A percentile compares a stretch with the other conserved stretches of the same genome.
Conservation (phyloP, 2,888 invertebrate genomes). For the Trissonchulus sp. region DNA sequence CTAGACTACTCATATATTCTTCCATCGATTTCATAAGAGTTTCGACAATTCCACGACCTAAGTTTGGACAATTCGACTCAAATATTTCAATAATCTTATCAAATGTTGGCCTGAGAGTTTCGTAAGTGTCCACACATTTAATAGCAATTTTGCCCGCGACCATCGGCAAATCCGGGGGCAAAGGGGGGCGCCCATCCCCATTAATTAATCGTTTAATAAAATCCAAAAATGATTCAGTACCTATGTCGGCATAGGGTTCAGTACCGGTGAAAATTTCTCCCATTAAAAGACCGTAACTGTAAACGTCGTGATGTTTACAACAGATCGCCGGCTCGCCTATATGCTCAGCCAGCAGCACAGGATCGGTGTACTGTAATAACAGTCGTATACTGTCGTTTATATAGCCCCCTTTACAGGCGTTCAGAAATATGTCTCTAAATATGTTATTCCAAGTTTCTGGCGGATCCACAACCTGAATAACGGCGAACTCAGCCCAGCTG, state of each 20-base stretch:
- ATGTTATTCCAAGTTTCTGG: not conserved
- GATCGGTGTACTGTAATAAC: not conserved
- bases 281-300: constrained; percentile 17
- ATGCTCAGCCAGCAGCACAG: not conserved
- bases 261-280: constrained; percentile 12
- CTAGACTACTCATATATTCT: constrained; percentile 24
- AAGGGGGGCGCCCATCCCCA: not conserved
- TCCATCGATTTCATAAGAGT: constrained; percentile 22
- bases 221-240: not conserved
- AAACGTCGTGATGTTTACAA: not conserved
- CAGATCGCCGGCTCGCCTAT: not conserved
- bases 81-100: not conserved
- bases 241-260: not conserved
- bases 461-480: not conserved
- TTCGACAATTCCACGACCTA: constrained; percentile 13
- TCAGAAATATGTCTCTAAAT: not conserved
- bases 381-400: not conserved
- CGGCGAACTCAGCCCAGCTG: not conserved
- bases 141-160: not conserved
- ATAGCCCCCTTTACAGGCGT: not conserved
- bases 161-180: not conserved
- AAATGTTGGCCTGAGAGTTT: not conserved
- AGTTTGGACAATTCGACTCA: not conserved
- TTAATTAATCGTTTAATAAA: not conserved
- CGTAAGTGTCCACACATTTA: not conserved